Conservation (phyloP, 1,140 invertebrate genomes). For the Hestina assimilis region DNA sequence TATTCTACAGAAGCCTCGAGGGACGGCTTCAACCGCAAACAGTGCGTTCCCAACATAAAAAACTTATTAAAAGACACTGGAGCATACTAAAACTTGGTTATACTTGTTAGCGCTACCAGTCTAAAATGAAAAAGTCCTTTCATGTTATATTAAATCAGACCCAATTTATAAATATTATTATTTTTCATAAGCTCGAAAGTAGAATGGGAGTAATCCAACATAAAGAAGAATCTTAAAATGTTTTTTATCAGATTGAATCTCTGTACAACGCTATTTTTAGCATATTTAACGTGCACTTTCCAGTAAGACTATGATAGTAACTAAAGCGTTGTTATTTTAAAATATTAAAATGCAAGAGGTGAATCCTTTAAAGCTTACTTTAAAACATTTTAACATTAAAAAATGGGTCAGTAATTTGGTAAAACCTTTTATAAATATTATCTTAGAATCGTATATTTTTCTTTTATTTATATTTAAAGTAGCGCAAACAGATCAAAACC, state of each 20-base stretch:
- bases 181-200: no score
- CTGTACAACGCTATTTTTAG: background rate
- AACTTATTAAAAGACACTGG: slow-evolving; percentile 2
- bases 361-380: background rate
- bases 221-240: background rate
- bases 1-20: slow-evolving; percentile 31
- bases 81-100: background rate
- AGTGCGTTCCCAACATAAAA: slow-evolving; percentile 18
- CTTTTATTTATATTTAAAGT: background rate
- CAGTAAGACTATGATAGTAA: background rate
- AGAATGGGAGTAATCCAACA: no score
- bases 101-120: no score
- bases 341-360: no score
- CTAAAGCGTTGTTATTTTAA: background rate
- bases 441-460: background rate
- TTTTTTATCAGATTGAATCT: background rate
- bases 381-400: background rate
- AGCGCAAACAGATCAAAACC: background rate
- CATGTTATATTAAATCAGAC: no score
- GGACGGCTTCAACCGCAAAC: slow-evolving; percentile 17
- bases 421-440: no score
- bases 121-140: no score
- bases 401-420: background rate
- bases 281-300: background rate
- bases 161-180: no score